Percentiles rank a stretch among this genome's conserved stretches.
Evolutionary conservation across 2,797 vertebrate species (phyloP).

Genomic region (Hippocampus kuda): DNA sequence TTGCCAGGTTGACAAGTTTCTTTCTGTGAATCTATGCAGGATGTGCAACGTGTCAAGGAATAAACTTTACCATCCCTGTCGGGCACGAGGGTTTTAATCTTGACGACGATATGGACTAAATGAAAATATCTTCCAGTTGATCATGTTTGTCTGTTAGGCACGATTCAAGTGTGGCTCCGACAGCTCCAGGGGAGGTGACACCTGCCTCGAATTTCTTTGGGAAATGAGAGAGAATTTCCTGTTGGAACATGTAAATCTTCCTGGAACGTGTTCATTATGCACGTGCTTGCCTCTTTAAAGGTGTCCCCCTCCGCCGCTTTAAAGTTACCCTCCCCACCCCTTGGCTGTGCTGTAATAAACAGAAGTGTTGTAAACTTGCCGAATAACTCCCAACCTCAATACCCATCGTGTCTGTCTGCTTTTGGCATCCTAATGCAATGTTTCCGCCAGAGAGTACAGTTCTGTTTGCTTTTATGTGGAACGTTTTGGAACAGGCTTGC

Average conservation of each 20-base stretch:
- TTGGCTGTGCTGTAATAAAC: constrained; percentile 36
- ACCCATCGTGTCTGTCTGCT: constrained; percentile 12
- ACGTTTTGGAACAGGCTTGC: too few relatives aligned
- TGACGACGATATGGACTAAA: not conserved
- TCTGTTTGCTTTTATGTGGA: too few relatives aligned
- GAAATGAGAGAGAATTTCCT: constrained; percentile 20
- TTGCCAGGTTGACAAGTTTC: not conserved
- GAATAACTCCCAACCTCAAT: constrained; percentile 23
- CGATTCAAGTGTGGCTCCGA: not conserved
- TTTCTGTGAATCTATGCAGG: not conserved
- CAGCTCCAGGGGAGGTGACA: constrained; percentile 8
- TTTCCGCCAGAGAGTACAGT: too few relatives aligned
- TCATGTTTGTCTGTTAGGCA: constrained; percentile 8
- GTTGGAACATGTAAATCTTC: constrained; percentile 5
- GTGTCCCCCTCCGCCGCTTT: too few relatives aligned
- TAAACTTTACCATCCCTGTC: not conserved
- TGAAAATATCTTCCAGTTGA: constrained; percentile 27
- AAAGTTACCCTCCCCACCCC: constrained; percentile 3
- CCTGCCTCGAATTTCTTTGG: constrained; percentile 8
- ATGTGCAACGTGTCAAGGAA: not conserved
- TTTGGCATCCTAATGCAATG: constrained; percentile 24
- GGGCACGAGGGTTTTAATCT: not conserved
- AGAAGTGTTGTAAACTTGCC: constrained; percentile 38
- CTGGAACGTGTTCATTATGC: constrained; percentile 1
- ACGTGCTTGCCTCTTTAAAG: constrained; percentile 7